These are phyloP conservation scores for Smithornis capensis DNA, from an alignment of 2,113 vertebrate species.

Conservation along the genomic window DNA sequence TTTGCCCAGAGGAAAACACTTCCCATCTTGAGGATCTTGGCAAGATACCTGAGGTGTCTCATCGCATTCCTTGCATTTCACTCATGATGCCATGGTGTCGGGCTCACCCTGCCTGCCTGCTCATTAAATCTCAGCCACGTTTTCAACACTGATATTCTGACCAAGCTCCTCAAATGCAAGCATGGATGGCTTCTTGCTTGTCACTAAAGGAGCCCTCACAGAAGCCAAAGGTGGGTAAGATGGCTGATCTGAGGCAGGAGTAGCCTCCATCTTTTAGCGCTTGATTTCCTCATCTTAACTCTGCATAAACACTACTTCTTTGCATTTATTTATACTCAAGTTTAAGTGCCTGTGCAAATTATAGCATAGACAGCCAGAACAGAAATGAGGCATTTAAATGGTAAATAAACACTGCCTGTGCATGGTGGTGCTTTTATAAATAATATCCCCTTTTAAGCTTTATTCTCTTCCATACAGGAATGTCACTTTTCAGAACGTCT, in stretches of 20 bases:
- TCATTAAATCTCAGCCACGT: not conserved
- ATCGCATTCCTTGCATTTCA: rapidly evolving
- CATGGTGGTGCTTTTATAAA: conserved; percentile 56
- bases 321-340: conserved; percentile 50
- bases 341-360: conserved; percentile 73
- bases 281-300: conserved; percentile 40
- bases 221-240: not conserved
- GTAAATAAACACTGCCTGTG: conserved; percentile 67
- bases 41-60: not conserved
- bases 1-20: not conserved
- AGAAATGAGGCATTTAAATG: conserved; percentile 68
- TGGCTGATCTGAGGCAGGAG: not conserved
- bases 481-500: conserved; percentile 53
- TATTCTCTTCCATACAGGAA: conserved; percentile 34
- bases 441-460: conserved; percentile 55
- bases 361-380: conserved; percentile 66
- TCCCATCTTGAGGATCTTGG: not conserved
- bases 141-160: not conserved
- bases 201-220: not conserved
- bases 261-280: not conserved
- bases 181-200: not conserved
- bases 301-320: conserved; percentile 44
- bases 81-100: rapidly evolving
- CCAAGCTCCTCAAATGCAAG: not conserved
- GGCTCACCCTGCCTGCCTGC: rapidly evolving